Base-by-base conservation (phyloP, 2,113 vertebrate genomes). In the Callorhinus ursinus region DNA sequence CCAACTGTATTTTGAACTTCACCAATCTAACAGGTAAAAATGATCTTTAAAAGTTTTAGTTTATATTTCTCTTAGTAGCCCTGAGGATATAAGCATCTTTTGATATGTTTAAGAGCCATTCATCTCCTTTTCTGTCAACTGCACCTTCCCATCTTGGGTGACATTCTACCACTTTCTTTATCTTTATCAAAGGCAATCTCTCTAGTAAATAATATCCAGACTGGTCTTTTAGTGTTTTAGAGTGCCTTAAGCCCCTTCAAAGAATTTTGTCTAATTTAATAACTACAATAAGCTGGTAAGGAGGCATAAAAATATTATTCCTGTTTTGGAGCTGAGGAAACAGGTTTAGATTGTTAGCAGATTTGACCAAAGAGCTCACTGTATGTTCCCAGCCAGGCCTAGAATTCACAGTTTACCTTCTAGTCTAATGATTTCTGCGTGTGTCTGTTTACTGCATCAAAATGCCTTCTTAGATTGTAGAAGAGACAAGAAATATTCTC, bases 141-240 rank as follows among this genome's bases (percentile, higher is more conserved):
- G n/a, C 2, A n/a, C 46, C 42, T 59, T 84, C 74, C 16, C 42
- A 59, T n/a, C 57, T 59, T 42, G 51, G 42, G 9, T 90, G 84
- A 90, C 51, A n/a, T 91, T 49, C 36, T 65, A 21, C n/a, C 36
- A 42, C 33, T 80, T 93, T 10, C 39, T 83, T 53, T 51, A 51
- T 65, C 13, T 51, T 76, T 67, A 90, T 26, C 79, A 88, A 90
- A 95, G 83, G n/a, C 49, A 72, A 33, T 65, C 89, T 95, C 49
- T 59, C 77, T 51, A 76, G 51, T 24, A 93, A 71, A 92, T 92
- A 53, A 83, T 51, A 96, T 2, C 65, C 67, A 59, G 14, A 65
- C 26, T 19, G 11, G 36, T 46, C 86, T 95, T 96, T 74, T 39
- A 39, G 57, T 33, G 55, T 67, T 83, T 85, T 92, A 63, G 7